Base-by-base conservation (phyloP, 2,888 invertebrate species). In the Catocala nupta region DNA sequence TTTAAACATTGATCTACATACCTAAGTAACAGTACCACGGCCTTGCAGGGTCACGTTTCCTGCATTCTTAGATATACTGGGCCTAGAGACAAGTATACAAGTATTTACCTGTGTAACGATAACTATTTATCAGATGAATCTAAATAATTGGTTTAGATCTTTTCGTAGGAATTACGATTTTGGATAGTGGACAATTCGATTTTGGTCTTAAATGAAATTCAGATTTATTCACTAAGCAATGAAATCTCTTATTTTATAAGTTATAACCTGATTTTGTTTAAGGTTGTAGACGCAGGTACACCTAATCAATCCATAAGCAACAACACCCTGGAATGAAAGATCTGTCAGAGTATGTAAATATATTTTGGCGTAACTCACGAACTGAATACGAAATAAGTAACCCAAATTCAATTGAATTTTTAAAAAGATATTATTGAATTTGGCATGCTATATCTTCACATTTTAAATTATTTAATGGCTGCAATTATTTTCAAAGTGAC, bases 1-100 rank as follows among this genome's bases (percentile, higher is more conserved):
- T 43, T 44, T 50, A 39, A 72, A 78, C 78, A 82, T 71, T 81
- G 83, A 84, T 87, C 86, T 85, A 84, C 81, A 85, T 87, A 85
- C 75, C 76, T 72, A 81, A 84, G 85, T 89, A 88, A 88, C 86
- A 85, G 87, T 84, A 83, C 65, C 77, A 77, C 87, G 91, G 82
- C 92, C 93, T 92, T 92, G 92, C 87, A 82, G 81, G 89, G 90
- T 90, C 92, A 81, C 81, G 87, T 90, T 91, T 90, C 92, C 89
- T 82, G 84, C 88, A 88, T 88, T 89, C 90, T 86, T 87, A 82
- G 69, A 80, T 82, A 82, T 74, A 81, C 80, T 81, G 71, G 80
- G 78, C 69, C 54, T 67, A 68, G 39, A 48, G 45, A 47, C 53
- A 53, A 54, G 34, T 54, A 13, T 12, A 45, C 11, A 44, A 59